Conservation (phyloP, 1,140 invertebrate species). For the Potamilus streckersoni region DNA sequence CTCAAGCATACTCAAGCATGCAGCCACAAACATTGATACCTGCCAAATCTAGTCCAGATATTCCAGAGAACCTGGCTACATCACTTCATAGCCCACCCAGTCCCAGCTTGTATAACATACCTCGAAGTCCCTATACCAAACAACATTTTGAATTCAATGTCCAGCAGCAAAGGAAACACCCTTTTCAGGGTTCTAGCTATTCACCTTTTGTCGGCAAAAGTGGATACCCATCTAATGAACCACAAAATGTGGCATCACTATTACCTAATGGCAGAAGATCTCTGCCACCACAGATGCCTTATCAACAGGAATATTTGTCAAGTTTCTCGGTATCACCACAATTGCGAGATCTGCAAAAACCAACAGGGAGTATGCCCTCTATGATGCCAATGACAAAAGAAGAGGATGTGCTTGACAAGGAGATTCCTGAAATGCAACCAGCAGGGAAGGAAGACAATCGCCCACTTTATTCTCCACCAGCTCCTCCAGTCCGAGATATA, state of each 20-base stretch:
- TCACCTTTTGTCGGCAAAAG: too few species aligned
- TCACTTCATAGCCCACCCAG: constrained; percentile 28
- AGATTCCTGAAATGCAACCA: constrained; percentile 17
- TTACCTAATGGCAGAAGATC: too few species aligned
- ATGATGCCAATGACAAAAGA: constrained; percentile 32
- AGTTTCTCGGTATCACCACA: too few species aligned
- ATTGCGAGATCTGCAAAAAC: too few species aligned
- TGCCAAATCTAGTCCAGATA: constrained; percentile 47
- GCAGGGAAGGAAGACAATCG: constrained; percentile 29
- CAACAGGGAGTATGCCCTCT: not conserved
- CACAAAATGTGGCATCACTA: too few species aligned
- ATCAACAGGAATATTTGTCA: too few species aligned
- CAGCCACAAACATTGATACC: constrained; percentile 8
- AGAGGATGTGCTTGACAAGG: constrained; percentile 25
- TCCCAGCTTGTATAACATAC: constrained; percentile 10
- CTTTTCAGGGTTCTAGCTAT: too few species aligned
- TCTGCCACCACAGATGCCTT: too few species aligned
- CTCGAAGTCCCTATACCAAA: not conserved
- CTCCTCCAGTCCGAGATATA: constrained; percentile 75
- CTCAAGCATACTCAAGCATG: constrained; percentile 13
- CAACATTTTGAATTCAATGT: too few species aligned
- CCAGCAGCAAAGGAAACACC: too few species aligned
- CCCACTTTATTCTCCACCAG: constrained; percentile 42
- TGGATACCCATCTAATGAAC: too few species aligned
- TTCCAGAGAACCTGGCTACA: constrained; percentile 32